phyloP scores from a whole-genome alignment of 1,140 invertebrate species.

The Drosophila auraria region DNA sequence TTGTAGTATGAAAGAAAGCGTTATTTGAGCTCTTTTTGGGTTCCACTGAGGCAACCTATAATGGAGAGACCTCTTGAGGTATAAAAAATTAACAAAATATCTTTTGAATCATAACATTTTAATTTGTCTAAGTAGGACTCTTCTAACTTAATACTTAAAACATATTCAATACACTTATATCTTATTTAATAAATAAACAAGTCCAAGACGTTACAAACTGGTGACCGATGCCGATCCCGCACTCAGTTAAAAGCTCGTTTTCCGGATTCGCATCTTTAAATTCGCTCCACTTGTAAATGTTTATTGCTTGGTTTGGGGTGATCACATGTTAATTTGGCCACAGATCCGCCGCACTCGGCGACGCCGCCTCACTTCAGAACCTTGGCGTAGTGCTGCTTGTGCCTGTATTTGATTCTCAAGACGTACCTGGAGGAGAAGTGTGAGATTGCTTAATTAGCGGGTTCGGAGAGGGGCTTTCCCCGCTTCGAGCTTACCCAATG shows the following conservation, averaged over 20 bases:
- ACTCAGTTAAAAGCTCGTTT: slow-evolving; percentile 4
- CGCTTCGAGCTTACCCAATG: slow-evolving; percentile 85
- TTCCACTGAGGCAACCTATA: not conserved
- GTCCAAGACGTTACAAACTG: slow-evolving; percentile 12
- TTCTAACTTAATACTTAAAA: slow-evolving; percentile 1
- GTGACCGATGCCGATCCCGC: not conserved
- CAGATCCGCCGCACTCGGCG: not conserved
- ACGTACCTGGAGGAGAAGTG: slow-evolving; percentile 58
- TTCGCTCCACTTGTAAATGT: slow-evolving; percentile 46
- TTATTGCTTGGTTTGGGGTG: slow-evolving; percentile 49
- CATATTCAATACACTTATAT: not conserved
- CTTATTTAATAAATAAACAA: slow-evolving; percentile 24
- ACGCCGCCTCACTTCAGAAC: slow-evolving; percentile 61
- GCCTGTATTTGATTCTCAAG: slow-evolving; percentile 69
- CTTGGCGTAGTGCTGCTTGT: slow-evolving; percentile 76
- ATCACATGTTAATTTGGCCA: slow-evolving; percentile 59
- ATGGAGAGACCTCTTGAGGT: too few species aligned
- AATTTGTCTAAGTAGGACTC: not conserved
- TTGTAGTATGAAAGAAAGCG: not conserved
- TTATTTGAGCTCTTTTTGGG: not conserved
- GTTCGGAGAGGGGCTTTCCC: slow-evolving; percentile 1
- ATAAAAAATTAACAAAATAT: too few species aligned
- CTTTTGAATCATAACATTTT: slow-evolving; percentile 8
- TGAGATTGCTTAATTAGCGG: slow-evolving; percentile 31
- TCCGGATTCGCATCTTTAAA: slow-evolving; percentile 40